These are phyloP conservation scores for Noctua fimbriata DNA, from an alignment of 2,888 invertebrate genomes.

Conservation along the genomic window DNA sequence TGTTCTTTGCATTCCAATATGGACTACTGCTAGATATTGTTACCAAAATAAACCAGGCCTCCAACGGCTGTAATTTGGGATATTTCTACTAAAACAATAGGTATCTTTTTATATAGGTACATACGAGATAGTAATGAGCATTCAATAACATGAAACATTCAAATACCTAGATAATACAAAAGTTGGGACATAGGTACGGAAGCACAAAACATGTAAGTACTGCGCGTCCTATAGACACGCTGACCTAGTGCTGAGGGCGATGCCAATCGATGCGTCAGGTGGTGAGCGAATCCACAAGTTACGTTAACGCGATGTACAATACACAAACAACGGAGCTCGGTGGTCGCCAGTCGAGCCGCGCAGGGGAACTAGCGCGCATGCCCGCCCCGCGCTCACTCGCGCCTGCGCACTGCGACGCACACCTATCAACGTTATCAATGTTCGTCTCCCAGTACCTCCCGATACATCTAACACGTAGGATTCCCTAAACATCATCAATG, in stretches of 20 bases:
- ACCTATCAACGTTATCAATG: conserved; percentile 74
- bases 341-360: conserved; percentile 72
- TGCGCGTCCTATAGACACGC: conserved; percentile 70
- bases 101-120: background rate
- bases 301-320: conserved; percentile 50
- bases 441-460: conserved; percentile 63
- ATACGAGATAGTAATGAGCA: background rate
- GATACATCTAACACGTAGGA: conserved; percentile 40
- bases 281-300: conserved; percentile 73
- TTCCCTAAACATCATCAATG: conserved; percentile 54
- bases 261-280: conserved; percentile 83
- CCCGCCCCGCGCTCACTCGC: conserved; percentile 71
- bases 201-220: conserved; percentile 21
- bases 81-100: background rate
- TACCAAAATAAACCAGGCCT: background rate
- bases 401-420: conserved; percentile 75
- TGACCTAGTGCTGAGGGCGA: conserved; percentile 80
- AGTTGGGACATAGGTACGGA: conserved; percentile 1
- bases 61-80: background rate
- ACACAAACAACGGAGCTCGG: conserved; percentile 54
- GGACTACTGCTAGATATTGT: background rate
- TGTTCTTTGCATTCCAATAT: background rate
- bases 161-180: background rate
- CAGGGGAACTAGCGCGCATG: conserved; percentile 81
- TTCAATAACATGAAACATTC: background rate